These are phyloP conservation scores for Heliothis peltigera DNA, from an alignment of 2,888 invertebrate genomes.

Conservation along the genomic window DNA sequence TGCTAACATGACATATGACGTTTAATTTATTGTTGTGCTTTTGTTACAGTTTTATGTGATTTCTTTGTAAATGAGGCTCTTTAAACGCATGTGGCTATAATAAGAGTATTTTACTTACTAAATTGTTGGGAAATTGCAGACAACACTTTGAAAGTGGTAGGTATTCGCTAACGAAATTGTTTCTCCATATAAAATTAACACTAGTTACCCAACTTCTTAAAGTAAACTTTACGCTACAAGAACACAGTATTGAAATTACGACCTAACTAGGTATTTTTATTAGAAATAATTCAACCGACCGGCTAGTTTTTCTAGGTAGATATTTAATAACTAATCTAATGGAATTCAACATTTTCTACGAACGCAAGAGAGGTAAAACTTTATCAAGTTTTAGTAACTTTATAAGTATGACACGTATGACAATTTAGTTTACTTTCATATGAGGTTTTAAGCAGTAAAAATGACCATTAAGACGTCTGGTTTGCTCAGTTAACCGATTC, in stretches of 20 bases:
- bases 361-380: slow-evolving; percentile 14
- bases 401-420: slow-evolving; percentile 39
- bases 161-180: slow-evolving; percentile 43
- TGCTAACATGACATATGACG: slow-evolving; percentile 85
- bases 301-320: slow-evolving; percentile 22
- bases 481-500: slow-evolving; percentile 61
- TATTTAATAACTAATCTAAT: slow-evolving; percentile 37
- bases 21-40: slow-evolving; percentile 80
- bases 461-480: slow-evolving; percentile 64
- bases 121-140: slow-evolving; percentile 56
- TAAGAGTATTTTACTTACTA: slow-evolving; percentile 42
- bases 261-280: slow-evolving; percentile 31
- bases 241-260: slow-evolving; percentile 34
- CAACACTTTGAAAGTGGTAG: slow-evolving; percentile 41
- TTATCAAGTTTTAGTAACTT: slow-evolving; percentile 22
- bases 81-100: slow-evolving; percentile 51
- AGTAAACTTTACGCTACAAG: slow-evolving; percentile 35
- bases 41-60: slow-evolving; percentile 75
- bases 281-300: slow-evolving; percentile 35
- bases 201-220: slow-evolving; percentile 37
- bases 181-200: slow-evolving; percentile 46
- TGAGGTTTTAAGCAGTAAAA: slow-evolving; percentile 66
- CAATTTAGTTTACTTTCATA: slow-evolving; percentile 54
- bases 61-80: slow-evolving; percentile 57
- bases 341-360: slow-evolving; percentile 26